Conservation (phyloP, 2,797 vertebrate species). For the Sitta carolinensis region DNA sequence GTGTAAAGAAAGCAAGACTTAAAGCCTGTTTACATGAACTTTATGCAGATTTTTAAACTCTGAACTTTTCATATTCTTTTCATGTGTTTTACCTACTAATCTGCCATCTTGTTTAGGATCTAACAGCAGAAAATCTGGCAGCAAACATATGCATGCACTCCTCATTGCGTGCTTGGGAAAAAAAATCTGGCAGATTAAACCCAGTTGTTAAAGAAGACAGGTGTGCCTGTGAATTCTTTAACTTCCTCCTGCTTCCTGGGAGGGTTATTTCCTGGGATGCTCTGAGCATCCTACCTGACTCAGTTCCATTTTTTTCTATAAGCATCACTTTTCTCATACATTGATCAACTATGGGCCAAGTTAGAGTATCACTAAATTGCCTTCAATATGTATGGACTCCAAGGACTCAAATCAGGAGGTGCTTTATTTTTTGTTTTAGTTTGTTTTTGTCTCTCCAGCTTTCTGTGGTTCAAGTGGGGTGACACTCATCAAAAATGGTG, state of each 20-base stretch:
- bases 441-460: background rate
- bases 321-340: background rate
- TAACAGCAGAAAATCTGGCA: background rate
- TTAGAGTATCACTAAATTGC: background rate
- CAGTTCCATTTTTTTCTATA: background rate
- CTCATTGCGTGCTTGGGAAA: background rate
- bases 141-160: background rate
- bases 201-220: background rate
- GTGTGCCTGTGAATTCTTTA: background rate
- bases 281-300: background rate
- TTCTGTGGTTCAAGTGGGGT: background rate
- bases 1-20: background rate
- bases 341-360: background rate
- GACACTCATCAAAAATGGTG: background rate
- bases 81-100: background rate
- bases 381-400: background rate
- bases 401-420: background rate
- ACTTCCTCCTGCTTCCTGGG: background rate
- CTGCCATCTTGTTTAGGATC: background rate
- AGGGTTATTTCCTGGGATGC: background rate
- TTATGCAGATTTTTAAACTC: background rate
- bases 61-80: background rate
- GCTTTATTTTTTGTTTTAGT: background rate
- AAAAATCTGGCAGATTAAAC: background rate
- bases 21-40: background rate